These are phyloP conservation scores for Oreochromis niloticus DNA, from an alignment of 2,113 vertebrate genomes.

Conservation along the genomic window DNA sequence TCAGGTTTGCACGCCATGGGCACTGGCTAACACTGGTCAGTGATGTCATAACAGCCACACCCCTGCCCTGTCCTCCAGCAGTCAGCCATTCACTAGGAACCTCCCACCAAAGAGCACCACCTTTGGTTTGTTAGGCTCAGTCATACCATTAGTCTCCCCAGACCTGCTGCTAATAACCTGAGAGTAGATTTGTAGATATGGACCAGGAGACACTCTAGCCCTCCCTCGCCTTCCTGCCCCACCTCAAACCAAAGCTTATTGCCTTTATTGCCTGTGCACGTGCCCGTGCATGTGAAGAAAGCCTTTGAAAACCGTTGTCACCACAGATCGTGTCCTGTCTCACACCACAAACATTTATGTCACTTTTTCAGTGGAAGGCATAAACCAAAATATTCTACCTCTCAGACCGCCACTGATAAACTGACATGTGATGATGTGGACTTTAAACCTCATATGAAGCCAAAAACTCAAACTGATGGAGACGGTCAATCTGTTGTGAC, in stretches of 20 bases:
- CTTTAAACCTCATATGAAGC: neutral
- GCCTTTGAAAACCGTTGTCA: conserved; percentile 28
- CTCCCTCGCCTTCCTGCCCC: neutral
- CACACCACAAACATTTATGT: neutral
- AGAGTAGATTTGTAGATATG: neutral
- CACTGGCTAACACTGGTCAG: conserved; percentile 58
- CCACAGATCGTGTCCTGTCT: neutral
- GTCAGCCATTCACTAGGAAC: neutral
- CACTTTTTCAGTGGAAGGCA: conserved; percentile 16
- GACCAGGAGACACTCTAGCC: neutral
- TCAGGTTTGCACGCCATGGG: conserved; percentile 54
- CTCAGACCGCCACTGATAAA: conserved; percentile 20
- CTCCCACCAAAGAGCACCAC: neutral
- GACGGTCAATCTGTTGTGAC: neutral
- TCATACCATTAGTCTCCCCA: neutral
- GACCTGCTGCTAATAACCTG: neutral
- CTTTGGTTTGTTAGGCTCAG: neutral
- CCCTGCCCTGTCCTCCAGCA: neutral
- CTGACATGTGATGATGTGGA: neutral
- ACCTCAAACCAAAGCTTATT: conserved; percentile 54
- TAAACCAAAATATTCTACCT: conserved; percentile 66
- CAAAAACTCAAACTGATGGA: conserved; percentile 5
- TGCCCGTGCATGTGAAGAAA: conserved; percentile 23
- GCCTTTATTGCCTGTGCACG: conserved; percentile 42
- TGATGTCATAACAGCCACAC: neutral